Base-by-base conservation (phyloP, 2,113 vertebrate species). In the Carlito syrichta region DNA sequence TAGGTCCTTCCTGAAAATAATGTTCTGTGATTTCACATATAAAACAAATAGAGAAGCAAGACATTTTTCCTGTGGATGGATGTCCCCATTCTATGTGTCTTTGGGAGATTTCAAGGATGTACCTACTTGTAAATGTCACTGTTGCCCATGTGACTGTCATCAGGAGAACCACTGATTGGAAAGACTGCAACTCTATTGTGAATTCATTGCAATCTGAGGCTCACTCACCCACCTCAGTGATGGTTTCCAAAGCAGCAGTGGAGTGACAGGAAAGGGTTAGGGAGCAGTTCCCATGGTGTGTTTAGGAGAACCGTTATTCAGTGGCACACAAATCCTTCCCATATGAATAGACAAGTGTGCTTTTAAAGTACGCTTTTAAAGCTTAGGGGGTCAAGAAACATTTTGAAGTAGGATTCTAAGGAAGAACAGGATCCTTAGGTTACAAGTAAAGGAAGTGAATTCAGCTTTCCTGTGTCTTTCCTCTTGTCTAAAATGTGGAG, bases 321-420 rank as follows among this genome's bases (percentile, higher is more conserved):
- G 60, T 60, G 45, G 35, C 19, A 16, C 17, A 12, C 7, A 54
- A 14, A 54, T 94, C 35, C 25, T 62, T 94, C 77, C 62, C 8
- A 4, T 2, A 17, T 45, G 43, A 89, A 71, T 79, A 38, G 12
- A 50, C 56, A 69, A 68, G 48, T 78, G 5, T 30, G 25, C n/a
- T 77, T 63, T 45, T 35, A 81, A 84, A 50, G 48, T 78, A 6
- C 23, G 16, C 32, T 77, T 68, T 52, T 50, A 83, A 85, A 60
- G 8, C 17, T 40, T 85, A 92, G 83, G 40, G 40, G 38, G 32
- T 83, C 58, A 60, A 43, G 58, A 43, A 69, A 66, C 22, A 30
- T 79, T 89, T 79, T 52, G 58, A 89, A 89, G 56, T 6, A 87
- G 45, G 45, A 69, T 48, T 54, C 50, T 30, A 79, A 92, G 81